phyloP scores from a whole-genome alignment of 1,140 invertebrate genomes.

The Plodia interpunctella region DNA sequence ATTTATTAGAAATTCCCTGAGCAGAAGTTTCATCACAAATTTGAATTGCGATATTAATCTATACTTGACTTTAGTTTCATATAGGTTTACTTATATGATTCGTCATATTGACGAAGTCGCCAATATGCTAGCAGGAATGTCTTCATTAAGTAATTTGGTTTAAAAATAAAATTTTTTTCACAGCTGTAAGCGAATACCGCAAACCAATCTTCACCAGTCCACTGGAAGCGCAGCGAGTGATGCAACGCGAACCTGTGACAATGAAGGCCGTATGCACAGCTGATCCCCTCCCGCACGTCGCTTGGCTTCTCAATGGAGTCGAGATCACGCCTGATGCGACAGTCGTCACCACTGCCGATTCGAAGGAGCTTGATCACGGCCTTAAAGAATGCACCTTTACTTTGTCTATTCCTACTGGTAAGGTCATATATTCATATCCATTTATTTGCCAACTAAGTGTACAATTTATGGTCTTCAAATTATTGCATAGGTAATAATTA shows the following conservation, averaged over 20 bases:
- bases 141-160: no score
- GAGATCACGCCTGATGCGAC: slow-evolving; percentile 67
- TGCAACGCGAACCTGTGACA: slow-evolving; percentile 83
- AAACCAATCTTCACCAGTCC: slow-evolving; percentile 85
- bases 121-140: no score
- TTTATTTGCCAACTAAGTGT: no score
- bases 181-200: slow-evolving; percentile 84
- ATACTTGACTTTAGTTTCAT: no score
- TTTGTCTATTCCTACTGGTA: slow-evolving; percentile 82
- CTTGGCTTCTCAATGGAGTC: slow-evolving; percentile 77
- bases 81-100: no score
- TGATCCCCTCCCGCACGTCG: slow-evolving; percentile 83
- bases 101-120: no score
- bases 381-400: slow-evolving; percentile 86
- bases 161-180: background rate
- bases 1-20: no score
- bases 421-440: slow-evolving; percentile 17
- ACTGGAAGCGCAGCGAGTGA: slow-evolving; percentile 82
- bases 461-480: no score
- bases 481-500: no score
- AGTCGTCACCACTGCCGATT: slow-evolving; percentile 72
- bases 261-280: slow-evolving; percentile 88
- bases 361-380: slow-evolving; percentile 83
- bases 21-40: no score
- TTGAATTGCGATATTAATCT: no score